Base-by-base conservation (phyloP, 1,140 invertebrate species). In the Trichonephila clavipes region DNA sequence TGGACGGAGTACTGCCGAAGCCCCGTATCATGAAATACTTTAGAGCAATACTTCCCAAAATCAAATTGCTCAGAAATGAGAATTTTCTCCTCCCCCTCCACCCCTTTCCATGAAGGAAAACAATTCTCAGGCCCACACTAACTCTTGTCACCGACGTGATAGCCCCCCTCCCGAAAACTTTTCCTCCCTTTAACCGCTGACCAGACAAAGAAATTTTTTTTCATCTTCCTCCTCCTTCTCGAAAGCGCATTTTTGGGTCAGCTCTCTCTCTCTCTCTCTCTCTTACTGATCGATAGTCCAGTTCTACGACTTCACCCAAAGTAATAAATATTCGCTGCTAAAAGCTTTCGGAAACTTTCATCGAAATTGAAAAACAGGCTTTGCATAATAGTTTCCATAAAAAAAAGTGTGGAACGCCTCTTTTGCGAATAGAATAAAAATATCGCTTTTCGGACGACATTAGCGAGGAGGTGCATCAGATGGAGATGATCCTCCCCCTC, bases 311-410 rank as follows among this genome's bases (percentile, higher is more conserved):
- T 77, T 40, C 34, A 77, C 72, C 72, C 14, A 77, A 40, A 77
- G 72, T 77, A 77, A 77, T 77, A 77, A 77, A 77, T 40, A 77
- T 34, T 77, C 72, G 24, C 72, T 77, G 72, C 72, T 77, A 77
- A 77, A 77, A 77, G 72, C 72, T 77, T 77, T 77, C 72, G 72
- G 72, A 77, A 77, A 77, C 72, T 77, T 77, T 77, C 40, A 77
- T 77, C 72, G 72, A 77, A 77, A 77, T 77, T 77, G 72, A 77
- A 77, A 77, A 77, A 77, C 72, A 77, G 72, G 72, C 72, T 77
- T 77, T 77, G 72, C 72, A 77, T 77, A 77, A 77, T 40, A 77
- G 72, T 77, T 40, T 77, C 72, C 72, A 77, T 77, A 77, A 77
- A 40, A 40, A 40, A 77, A 77, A 40, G 7, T 19, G 28, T 34